These are phyloP conservation scores for Stylophora pistillata DNA, from an alignment of 64 coral and sea anemone species.

Conservation along the genomic window DNA sequence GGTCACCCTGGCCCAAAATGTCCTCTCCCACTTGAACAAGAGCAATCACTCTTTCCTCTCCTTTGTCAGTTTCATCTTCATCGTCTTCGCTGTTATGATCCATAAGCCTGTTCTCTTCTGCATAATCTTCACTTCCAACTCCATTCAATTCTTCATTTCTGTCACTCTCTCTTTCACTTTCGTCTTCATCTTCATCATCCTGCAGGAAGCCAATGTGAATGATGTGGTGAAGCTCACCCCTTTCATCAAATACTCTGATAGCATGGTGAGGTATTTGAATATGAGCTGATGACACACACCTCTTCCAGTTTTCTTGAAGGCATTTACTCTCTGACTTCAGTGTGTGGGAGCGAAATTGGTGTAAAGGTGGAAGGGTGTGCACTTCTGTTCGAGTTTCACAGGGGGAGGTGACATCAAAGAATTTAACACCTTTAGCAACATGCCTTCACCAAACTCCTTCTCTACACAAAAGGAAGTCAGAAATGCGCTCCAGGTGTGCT, in stretches of 20 bases:
- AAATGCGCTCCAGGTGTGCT: background rate
- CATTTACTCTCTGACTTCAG: no score
- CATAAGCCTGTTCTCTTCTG: background rate
- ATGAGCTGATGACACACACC: background rate
- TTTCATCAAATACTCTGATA: slow-evolving; percentile 14
- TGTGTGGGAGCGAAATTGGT: background rate
- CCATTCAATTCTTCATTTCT: background rate
- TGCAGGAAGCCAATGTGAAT: background rate
- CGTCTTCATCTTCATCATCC: background rate
- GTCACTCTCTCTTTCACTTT: background rate
- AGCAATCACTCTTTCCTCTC: slow-evolving; percentile 25
- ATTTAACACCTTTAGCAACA: background rate
- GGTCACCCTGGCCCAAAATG: background rate
- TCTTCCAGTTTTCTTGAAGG: no score
- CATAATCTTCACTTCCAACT: background rate
- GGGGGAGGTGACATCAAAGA: background rate
- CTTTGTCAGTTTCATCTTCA: slow-evolving; percentile 5
- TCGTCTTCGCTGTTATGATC: no score
- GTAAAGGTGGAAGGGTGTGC: background rate
- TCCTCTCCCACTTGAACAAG: slow-evolving; percentile 14
- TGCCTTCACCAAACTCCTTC: slow-evolving; percentile 8
- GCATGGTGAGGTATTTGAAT: background rate
- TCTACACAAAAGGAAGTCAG: background rate
- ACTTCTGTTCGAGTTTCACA: background rate
- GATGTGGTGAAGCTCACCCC: background rate